These are phyloP conservation scores for Scolanthus callimorphus DNA, from an alignment of 92 coral and sea anemone genomes.

Conservation along the genomic window DNA sequence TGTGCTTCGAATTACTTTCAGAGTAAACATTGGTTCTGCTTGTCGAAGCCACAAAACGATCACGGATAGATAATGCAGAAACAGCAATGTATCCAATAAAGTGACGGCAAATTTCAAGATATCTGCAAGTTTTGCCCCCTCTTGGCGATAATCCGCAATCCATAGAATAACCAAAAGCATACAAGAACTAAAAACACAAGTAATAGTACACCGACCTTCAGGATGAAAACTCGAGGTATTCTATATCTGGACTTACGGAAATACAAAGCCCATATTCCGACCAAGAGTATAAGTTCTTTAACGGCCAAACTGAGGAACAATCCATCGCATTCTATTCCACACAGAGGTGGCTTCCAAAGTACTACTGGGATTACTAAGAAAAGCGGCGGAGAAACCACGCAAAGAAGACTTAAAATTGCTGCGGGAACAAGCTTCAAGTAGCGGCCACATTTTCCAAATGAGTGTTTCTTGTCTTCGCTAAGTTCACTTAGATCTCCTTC, in stretches of 20 bases:
- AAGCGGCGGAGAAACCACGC: constrained; percentile 79
- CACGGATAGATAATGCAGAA: constrained; percentile 85
- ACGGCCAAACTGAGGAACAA: constrained; percentile 88
- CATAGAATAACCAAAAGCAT: constrained; percentile 95
- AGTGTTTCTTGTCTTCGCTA: constrained; percentile 64
- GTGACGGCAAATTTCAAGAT: constrained; percentile 79
- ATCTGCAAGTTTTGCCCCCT: constrained; percentile 34
- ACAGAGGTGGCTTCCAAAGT: constrained; percentile 67
- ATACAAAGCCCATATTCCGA: constrained; percentile 97
- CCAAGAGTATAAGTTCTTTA: constrained; percentile 75
- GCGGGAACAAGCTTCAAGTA: constrained; percentile 67
- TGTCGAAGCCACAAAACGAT: constrained; percentile 95
- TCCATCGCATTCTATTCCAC: constrained; percentile 85
- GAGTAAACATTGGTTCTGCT: constrained; percentile 75
- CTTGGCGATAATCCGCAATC: constrained; percentile 69
- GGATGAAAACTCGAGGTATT: constrained; percentile 87
- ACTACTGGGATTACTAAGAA: constrained; percentile 85
- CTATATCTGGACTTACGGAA: constrained; percentile 88
- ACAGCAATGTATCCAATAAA: constrained; percentile 74
- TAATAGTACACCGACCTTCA: constrained; percentile 78
- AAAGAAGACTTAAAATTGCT: constrained; percentile 64
- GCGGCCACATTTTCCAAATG: constrained; percentile 71
- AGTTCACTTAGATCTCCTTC: constrained; percentile 89
- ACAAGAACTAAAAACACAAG: constrained; percentile 79
- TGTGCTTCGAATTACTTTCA: constrained; percentile 93